A percentile compares a stretch with the other conserved stretches of the same genome.
Conservation (phyloP, 2,888 invertebrate species). For the Sarcophaga carnaria region DNA sequence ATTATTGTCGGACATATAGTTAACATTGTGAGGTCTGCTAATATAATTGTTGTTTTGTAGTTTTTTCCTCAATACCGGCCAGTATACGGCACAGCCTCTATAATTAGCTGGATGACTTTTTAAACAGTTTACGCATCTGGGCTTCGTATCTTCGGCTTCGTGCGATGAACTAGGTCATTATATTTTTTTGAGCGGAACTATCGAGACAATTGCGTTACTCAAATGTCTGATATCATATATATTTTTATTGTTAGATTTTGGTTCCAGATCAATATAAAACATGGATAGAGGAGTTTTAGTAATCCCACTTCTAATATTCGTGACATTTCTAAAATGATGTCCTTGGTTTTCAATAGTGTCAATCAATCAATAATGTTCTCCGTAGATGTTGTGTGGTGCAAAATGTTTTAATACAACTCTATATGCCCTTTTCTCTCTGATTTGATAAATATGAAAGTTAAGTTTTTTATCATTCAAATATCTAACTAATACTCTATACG, state of each 20-base stretch:
- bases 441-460: conserved; percentile 44
- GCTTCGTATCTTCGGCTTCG: neutral
- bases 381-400: conserved; percentile 11
- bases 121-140: neutral
- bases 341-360: too few species aligned
- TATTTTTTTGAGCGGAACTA: neutral
- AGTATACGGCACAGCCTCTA: neutral
- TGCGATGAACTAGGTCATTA: conserved; percentile 16
- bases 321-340: neutral
- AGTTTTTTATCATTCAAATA: conserved; percentile 4
- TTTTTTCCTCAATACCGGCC: too few species aligned
- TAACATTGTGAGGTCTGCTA: too few species aligned
- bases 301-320: neutral
- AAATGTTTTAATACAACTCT: conserved; percentile 52
- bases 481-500: too few species aligned
- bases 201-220: neutral
- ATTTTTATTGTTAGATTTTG: too few species aligned
- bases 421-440: conserved; percentile 48
- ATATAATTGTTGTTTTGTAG: neutral
- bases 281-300: neutral
- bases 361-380: neutral
- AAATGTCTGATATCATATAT: neutral
- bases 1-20: too few species aligned
- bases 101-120: conserved; percentile 13
- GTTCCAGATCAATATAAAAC: too few species aligned